Evolutionary conservation across 2,888 invertebrate species (phyloP), one percentile per base, ranked within the genome.

Genomic region (Argynnis bischoffii): DNA sequence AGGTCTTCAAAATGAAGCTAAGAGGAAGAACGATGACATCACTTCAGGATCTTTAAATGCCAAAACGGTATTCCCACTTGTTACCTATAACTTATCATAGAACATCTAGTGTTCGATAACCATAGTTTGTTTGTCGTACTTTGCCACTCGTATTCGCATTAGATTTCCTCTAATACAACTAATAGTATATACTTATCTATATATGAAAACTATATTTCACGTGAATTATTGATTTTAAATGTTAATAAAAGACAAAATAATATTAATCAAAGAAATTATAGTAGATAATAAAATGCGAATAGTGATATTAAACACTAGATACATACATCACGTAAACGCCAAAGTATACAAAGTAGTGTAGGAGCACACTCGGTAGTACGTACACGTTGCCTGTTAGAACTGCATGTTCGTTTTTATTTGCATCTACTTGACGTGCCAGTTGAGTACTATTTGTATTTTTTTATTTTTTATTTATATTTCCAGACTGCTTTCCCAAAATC

Each of bases 401-500:
- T 74, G 85, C 85, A 85, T 83, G 83, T 76, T 84, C 80, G 72
- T 69, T 76, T 78, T 82, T 77, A 77, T 84, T 85, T 85, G 79
- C 81, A 72, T 77, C 56, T 69, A n/a, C 72, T 55, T 71, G 50
- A 70, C 50, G 59, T 31, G 66, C 63, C 70, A 46, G 72, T 54
- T 63, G 60, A 67, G 63, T 61, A 63, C 55, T 70, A 69, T 65
- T 26, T 61, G 50, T 71, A 67, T 64, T 67, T 66, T 63, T 64
- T 69, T 69, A 57, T 63, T 66, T 26, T 60, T 60, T 55, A 66
- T 67, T 67, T 69, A 64, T 68, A 74, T 75, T 90, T 90, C 74
- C 89, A 91, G 91, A 82, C 81, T 75, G 75, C 81, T 81, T 84
- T 83, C 79, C 78, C 85, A 66, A 92, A 89, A 82, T 83, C 88